Evolutionary conservation across 2,888 invertebrate genomes (phyloP).

Genomic region (Ectobius pallidus): DNA sequence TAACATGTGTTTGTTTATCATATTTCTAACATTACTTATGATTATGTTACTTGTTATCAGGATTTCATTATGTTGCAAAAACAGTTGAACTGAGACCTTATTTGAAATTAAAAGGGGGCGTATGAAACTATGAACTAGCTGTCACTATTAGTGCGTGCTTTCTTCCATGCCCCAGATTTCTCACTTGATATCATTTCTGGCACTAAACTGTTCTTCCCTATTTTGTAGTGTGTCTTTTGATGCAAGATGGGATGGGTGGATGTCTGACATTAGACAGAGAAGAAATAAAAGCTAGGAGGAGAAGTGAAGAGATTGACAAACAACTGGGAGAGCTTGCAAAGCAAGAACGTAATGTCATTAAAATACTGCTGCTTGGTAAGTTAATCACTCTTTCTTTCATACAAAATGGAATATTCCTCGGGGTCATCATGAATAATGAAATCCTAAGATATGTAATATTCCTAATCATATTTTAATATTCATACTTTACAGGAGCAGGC

Average conservation of each 20-base stretch:
- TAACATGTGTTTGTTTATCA: conserved; percentile 18
- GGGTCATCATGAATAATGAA: no score
- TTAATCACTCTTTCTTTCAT: no score
- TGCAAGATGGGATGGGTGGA: conserved; percentile 60
- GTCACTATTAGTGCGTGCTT: neutral
- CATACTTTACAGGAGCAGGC: conserved; percentile 60
- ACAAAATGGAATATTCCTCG: no score
- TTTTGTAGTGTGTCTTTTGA: conserved; percentile 32
- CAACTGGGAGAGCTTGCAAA: conserved; percentile 63
- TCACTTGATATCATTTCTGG: neutral
- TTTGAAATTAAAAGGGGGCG: conserved; percentile 15
- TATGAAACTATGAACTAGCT: neutral
- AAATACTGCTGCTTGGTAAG: conserved; percentile 65
- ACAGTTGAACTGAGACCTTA: neutral
- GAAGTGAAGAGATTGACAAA: conserved; percentile 66
- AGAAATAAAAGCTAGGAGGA: conserved; percentile 62
- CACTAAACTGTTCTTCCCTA: neutral
- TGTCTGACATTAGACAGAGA: conserved; percentile 68
- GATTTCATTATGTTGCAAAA: neutral
- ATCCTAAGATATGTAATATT: no score
- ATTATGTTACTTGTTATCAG: neutral
- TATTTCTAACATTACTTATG: neutral
- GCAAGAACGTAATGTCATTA: conserved; percentile 65
- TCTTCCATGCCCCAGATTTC: neutral
- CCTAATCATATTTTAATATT: no score